phyloP scores from a whole-genome alignment of 2,113 vertebrate species.

The Xiphorhynchus elegans region DNA sequence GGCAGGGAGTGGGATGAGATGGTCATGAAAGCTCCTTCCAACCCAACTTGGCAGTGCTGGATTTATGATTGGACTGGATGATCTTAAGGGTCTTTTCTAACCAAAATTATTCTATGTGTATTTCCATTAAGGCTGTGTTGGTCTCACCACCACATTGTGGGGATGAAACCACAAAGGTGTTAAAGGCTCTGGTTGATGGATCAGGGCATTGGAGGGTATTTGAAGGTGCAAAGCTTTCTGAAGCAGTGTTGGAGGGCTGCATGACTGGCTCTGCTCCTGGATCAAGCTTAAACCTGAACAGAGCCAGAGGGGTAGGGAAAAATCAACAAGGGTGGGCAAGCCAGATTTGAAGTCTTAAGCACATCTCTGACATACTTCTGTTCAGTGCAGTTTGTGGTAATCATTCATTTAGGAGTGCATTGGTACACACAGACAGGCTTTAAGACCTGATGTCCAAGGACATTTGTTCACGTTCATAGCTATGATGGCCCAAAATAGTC shows the following conservation, averaged over 20 bases:
- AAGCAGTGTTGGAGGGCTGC: background rate
- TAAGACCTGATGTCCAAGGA: background rate
- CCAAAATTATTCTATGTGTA: background rate
- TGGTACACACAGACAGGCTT: background rate
- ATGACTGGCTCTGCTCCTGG: background rate
- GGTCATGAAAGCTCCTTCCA: background rate
- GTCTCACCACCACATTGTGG: background rate
- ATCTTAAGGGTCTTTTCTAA: background rate
- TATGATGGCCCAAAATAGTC: background rate
- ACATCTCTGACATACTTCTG: background rate
- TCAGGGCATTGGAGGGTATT: rapidly evolving
- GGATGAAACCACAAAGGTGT: background rate
- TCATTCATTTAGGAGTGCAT: background rate
- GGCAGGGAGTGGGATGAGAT: background rate
- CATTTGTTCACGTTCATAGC: background rate
- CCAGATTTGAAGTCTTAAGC: background rate
- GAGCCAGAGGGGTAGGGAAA: background rate
- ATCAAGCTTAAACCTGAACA: background rate
- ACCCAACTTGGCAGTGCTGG: background rate
- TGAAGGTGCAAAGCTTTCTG: background rate
- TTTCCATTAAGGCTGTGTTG: background rate
- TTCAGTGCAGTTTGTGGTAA: background rate
- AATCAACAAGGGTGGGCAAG: background rate
- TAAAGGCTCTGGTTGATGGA: background rate
- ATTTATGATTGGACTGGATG: background rate